A percentile compares a stretch with the other conserved stretches of the same genome.
phyloP scores from a whole-genome alignment of 37 sponge, comb jelly and placozoan species.

The Mnemiopsis leidyi region DNA sequence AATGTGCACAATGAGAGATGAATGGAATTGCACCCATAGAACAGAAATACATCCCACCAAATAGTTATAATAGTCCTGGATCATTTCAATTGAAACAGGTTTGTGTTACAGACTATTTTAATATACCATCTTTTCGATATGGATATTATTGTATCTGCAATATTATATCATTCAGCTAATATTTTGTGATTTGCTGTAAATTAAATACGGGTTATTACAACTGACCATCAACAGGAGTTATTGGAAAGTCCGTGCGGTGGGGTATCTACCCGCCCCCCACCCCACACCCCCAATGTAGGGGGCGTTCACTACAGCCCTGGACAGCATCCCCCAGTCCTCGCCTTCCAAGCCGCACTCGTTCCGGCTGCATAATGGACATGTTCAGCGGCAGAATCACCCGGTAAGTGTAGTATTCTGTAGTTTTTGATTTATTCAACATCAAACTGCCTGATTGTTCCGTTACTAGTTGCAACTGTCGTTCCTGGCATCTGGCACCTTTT shows the following conservation, averaged over 20 bases:
- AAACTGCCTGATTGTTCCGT: no score
- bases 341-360: slow-evolving; percentile 16
- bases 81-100: slow-evolving; percentile 61
- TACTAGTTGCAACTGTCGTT: no score
- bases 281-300: slow-evolving; percentile 29
- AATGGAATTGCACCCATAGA: slow-evolving; percentile 62
- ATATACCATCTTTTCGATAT: no score
- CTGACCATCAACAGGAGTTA: slow-evolving; percentile 24
- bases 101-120: no score
- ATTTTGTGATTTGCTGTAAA: not conserved
- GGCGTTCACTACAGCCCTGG: slow-evolving; percentile 61
- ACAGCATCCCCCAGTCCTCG: not conserved
- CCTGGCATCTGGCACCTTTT: no score
- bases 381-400: slow-evolving; percentile 43
- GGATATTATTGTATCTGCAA: no score
- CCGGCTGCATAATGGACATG: slow-evolving; percentile 47
- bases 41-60: slow-evolving; percentile 43
- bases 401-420: not conserved
- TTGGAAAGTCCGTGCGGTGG: slow-evolving; percentile 54
- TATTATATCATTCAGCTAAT: no score
- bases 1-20: slow-evolving; percentile 49
- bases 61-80: slow-evolving; percentile 33
- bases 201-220: no score
- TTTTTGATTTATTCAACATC: no score
- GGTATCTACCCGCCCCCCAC: not conserved